These are phyloP conservation scores for Rhynchopsitta pachyrhyncha DNA, from an alignment of 2,113 vertebrate species.

Conservation along the genomic window DNA sequence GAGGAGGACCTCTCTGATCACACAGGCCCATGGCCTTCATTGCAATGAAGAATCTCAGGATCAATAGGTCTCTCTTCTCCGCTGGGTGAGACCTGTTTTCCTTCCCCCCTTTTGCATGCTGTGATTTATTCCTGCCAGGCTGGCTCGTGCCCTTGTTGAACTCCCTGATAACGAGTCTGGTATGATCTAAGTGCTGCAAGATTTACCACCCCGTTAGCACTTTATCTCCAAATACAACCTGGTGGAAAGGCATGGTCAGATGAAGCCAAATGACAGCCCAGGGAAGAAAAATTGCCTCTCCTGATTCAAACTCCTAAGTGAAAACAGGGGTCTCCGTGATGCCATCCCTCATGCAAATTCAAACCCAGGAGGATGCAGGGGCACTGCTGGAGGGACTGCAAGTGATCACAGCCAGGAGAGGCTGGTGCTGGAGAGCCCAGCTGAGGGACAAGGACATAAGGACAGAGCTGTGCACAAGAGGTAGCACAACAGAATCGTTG, in stretches of 20 bases:
- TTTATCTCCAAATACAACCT: neutral
- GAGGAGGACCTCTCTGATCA: neutral
- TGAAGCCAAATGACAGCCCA: neutral
- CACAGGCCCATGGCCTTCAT: neutral
- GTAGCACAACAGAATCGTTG: rapidly evolving
- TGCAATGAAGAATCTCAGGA: neutral
- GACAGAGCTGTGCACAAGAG: neutral
- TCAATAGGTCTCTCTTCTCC: neutral
- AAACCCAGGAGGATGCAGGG: neutral
- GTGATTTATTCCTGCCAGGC: slow-evolving; percentile 6
- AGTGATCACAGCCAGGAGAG: neutral
- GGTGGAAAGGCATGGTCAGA: neutral
- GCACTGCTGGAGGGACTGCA: neutral
- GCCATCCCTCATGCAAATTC: neutral
- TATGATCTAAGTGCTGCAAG: neutral
- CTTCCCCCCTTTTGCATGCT: neutral
- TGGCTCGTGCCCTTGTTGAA: neutral
- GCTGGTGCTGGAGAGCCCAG: neutral
- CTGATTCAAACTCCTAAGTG: neutral
- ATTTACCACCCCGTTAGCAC: neutral
- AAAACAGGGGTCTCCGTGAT: neutral
- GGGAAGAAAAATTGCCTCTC: neutral
- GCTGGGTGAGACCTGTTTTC: neutral
- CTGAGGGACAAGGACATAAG: neutral
- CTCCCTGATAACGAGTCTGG: neutral